These are phyloP conservation scores for Acanthopagrus latus DNA, from an alignment of 2,797 vertebrate genomes.

Conservation along the genomic window DNA sequence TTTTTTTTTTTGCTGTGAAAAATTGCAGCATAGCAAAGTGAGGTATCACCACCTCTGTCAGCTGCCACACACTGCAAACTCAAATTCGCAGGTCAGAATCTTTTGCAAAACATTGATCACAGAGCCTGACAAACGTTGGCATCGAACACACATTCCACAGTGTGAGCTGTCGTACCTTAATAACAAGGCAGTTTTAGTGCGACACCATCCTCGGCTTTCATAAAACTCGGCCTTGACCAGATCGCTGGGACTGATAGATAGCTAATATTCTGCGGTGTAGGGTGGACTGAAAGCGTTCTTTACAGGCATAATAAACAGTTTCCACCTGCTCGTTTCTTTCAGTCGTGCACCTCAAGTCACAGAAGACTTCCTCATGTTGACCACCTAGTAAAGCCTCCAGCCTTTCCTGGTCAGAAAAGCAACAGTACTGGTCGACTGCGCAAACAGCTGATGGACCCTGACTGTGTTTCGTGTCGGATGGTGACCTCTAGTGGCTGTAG, in stretches of 20 bases:
- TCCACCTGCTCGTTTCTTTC: neutral
- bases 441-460: too few relatives aligned
- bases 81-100: neutral
- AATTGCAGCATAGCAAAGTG: neutral
- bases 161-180: neutral
- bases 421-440: too few relatives aligned
- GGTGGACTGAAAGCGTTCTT: neutral
- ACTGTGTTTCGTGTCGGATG: too few relatives aligned
- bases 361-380: neutral
- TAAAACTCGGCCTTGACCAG: neutral
- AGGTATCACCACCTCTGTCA: neutral
- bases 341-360: neutral
- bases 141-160: neutral
- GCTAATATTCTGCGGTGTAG: neutral
- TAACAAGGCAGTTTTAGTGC: neutral
- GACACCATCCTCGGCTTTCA: neutral
- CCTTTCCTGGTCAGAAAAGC: too few relatives aligned
- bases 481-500: too few relatives aligned
- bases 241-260: neutral
- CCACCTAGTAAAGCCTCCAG: neutral
- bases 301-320: neutral
- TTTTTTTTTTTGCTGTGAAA: neutral
- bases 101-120: slow-evolving; percentile 13
- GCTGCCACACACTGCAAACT: slow-evolving; percentile 10
- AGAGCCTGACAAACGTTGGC: neutral